A percentile compares a stretch with the other conserved stretches of the same genome.
Conservation (phyloP, 2,113 vertebrate genomes). For the Nansenia antarctica region DNA sequence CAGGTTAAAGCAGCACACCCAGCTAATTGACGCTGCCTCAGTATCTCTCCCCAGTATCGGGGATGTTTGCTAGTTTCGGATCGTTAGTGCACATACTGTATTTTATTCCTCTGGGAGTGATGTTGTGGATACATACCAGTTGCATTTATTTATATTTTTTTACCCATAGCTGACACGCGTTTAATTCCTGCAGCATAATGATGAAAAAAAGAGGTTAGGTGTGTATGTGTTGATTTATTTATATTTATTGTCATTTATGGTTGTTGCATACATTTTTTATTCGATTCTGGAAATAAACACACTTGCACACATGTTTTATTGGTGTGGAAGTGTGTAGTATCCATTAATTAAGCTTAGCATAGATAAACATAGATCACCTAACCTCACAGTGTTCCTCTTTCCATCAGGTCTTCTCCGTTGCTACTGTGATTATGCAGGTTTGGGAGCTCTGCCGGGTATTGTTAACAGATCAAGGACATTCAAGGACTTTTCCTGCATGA, state of each 20-base stretch:
- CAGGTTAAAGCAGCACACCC: constrained; percentile 74
- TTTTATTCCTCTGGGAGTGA: constrained; percentile 52
- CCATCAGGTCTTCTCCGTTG: background rate
- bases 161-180: constrained; percentile 33
- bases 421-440: too few species aligned
- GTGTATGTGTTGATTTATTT: constrained; percentile 22
- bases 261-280: background rate
- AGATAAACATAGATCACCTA: background rate
- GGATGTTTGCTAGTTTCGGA: constrained; percentile 63
- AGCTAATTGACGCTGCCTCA: constrained; percentile 75
- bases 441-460: too few species aligned
- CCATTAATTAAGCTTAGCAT: background rate
- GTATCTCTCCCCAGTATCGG: constrained; percentile 57
- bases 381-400: background rate
- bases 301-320: background rate
- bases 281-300: background rate
- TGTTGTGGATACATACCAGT: constrained; percentile 36
- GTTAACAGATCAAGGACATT: too few species aligned
- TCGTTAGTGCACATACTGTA: constrained; percentile 45
- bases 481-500: too few species aligned
- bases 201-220: constrained; percentile 38
- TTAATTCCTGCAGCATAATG: constrained; percentile 37
- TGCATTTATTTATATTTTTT: constrained; percentile 20
- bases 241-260: background rate
- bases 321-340: background rate